Evolutionary conservation across 2,888 invertebrate genomes (phyloP), one percentile per base, ranked within the genome.

Genomic region (Lobophora halterata): DNA sequence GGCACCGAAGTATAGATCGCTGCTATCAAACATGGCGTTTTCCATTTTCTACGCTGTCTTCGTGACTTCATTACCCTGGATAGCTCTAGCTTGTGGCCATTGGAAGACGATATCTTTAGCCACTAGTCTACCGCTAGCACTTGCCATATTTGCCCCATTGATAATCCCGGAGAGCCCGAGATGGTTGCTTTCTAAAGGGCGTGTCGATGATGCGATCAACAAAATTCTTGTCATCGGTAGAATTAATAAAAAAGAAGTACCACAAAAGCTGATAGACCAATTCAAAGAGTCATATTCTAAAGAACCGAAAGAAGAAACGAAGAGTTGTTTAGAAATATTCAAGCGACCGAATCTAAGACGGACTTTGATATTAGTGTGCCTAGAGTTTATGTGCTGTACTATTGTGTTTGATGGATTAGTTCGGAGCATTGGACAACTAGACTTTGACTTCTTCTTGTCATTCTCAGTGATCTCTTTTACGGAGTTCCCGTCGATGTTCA

Each of bases 91-190:
- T 9, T 71, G 74, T 38, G 71, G 65, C 8, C 61, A 79, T 53
- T 79, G 79, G 79, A 74, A 70, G 53, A 60, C 52, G 2, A 55
- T 75, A 17, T 64, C 69, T 38, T 51, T 79, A 56, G 77, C 61
- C 31, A 77, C 75, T 28, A 75, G 77, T 51, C 20, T 72, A 19
- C 77, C 78, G 4, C 44, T 75, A 39, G 63, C 52, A 1, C 45
- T 70, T 17, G 70, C 65, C 35, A 17, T 76, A 18, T 52, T 77
- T 7, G 38, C 73, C 23, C 73, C 71, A 20, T 60, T 74, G 9
- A 50, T 71, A 23, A 34, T 78, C 40, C 75, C 73, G 9, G 78
- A 78, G 58, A 78, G 78, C 45, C 73, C 77, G 18, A 65, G 71
- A 49, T 78, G 77, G 77, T 46, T 77, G 13, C 52, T 77, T 12